Evolutionary conservation across 2,888 invertebrate genomes (phyloP).

Genomic region (Neelides folsomi): DNA sequence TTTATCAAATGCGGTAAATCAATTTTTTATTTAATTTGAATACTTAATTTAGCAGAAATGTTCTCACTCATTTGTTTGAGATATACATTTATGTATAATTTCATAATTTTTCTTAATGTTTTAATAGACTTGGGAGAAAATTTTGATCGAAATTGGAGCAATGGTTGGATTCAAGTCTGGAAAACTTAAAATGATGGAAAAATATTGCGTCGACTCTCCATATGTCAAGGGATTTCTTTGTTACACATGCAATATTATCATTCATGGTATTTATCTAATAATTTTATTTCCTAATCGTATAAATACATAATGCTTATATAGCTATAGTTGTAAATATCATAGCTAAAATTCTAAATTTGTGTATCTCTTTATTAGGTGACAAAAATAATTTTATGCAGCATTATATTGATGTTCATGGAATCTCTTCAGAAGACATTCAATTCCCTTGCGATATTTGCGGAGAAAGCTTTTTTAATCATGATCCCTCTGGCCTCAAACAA

Average conservation of each 20-base stretch:
- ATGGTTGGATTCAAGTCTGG: constrained; percentile 21
- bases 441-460: constrained; percentile 27
- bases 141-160: constrained; percentile 13
- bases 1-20: constrained; percentile 18
- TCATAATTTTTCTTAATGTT: neutral
- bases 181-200: constrained; percentile 16
- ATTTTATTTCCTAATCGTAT: too few species aligned
- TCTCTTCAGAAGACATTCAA: constrained; percentile 9
- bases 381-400: constrained; percentile 15
- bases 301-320: too few species aligned
- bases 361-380: constrained; percentile 1
- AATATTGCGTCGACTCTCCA: constrained; percentile 13
- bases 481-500: constrained; percentile 11
- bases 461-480: constrained; percentile 9
- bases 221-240: constrained; percentile 24
- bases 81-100: too few species aligned
- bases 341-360: too few species aligned
- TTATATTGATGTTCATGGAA: constrained; percentile 13
- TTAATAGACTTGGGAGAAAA: constrained; percentile 20
- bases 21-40: neutral
- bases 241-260: constrained; percentile 15
- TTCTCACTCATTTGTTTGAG: too few species aligned
- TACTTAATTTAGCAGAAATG: too few species aligned
- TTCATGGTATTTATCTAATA: too few species aligned
- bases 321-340: neutral